These are phyloP conservation scores for Lates japonicus DNA, from an alignment of 2,797 vertebrate genomes.

Conservation along the genomic window DNA sequence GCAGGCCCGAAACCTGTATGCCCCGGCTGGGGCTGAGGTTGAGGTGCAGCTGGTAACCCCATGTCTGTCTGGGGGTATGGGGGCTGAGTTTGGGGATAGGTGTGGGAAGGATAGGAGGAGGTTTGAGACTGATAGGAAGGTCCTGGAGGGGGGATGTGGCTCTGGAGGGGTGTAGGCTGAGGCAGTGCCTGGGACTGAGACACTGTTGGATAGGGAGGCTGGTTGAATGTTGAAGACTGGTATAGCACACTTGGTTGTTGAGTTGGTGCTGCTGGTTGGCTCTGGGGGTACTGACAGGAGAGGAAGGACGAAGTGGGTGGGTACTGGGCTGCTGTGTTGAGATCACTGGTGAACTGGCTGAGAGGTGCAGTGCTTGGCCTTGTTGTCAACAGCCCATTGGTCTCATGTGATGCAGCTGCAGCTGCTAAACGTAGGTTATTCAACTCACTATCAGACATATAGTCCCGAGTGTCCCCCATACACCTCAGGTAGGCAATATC, in stretches of 20 bases:
- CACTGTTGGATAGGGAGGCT: conserved; percentile 88
- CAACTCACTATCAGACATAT: conserved; percentile 97
- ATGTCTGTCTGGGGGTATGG: conserved; percentile 91
- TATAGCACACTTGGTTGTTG: conserved; percentile 81
- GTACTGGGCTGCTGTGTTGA: conserved; percentile 88
- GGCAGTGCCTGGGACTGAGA: conserved; percentile 90
- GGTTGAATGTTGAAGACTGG: conserved; percentile 85
- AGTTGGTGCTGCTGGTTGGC: conserved; percentile 81
- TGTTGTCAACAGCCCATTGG: conserved; percentile 83
- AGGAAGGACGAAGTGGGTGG: conserved; percentile 89
- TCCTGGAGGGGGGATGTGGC: conserved; percentile 86
- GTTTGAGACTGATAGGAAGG: conserved; percentile 87
- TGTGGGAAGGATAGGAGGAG: conserved; percentile 87
- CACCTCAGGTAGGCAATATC: conserved; percentile 94
- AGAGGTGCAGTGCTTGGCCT: conserved; percentile 88
- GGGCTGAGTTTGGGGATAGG: conserved; percentile 86
- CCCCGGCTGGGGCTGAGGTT: conserved; percentile 83
- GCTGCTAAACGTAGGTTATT: conserved; percentile 92
- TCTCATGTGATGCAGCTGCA: conserved; percentile 88
- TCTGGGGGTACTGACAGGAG: conserved; percentile 90
- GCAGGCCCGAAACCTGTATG: conserved; percentile 91
- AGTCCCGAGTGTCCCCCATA: conserved; percentile 94
- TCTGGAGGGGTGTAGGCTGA: conserved; percentile 90
- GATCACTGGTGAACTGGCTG: conserved; percentile 89
- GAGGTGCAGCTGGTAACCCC: conserved; percentile 82